Conservation (phyloP, 2,113 vertebrate genomes). For the Ranitomeya imitator region DNA sequence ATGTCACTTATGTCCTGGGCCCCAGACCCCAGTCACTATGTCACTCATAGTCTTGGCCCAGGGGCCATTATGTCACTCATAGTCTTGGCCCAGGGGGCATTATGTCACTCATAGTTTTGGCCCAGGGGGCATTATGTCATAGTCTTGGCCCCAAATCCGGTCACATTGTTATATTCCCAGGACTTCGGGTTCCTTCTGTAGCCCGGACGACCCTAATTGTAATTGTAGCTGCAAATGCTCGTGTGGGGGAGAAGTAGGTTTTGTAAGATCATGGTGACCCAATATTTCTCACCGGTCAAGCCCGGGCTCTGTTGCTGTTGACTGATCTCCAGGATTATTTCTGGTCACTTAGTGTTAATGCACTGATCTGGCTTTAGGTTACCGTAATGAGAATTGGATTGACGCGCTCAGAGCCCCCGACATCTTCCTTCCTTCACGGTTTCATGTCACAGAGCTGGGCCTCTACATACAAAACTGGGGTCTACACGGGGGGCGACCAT, state of each 20-base stretch:
- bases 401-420: not conserved
- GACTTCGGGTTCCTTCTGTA: not conserved
- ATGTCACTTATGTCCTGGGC: too few relatives aligned
- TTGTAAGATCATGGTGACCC: not conserved
- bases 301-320: not conserved
- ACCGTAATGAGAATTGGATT: conserved; percentile 33
- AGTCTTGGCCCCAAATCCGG: not conserved
- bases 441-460: not conserved
- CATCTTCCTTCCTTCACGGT: not conserved
- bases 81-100: too few relatives aligned
- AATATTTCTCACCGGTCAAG: not conserved
- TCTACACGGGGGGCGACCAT: not conserved
- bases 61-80: too few relatives aligned
- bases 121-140: too few relatives aligned
- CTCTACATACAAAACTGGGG: not conserved
- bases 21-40: not conserved
- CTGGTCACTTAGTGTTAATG: not conserved
- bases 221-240: not conserved
- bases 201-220: not conserved
- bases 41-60: too few relatives aligned
- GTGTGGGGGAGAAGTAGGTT: not conserved
- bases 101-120: too few relatives aligned
- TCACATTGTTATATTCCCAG: not conserved
- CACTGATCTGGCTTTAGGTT: conserved; percentile 23
- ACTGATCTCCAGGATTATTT: conserved; percentile 3